Percentiles rank a stretch among this genome's conserved stretches.
Conservation (phyloP, 1,140 invertebrate species). For the Trachelipus rathkii region DNA sequence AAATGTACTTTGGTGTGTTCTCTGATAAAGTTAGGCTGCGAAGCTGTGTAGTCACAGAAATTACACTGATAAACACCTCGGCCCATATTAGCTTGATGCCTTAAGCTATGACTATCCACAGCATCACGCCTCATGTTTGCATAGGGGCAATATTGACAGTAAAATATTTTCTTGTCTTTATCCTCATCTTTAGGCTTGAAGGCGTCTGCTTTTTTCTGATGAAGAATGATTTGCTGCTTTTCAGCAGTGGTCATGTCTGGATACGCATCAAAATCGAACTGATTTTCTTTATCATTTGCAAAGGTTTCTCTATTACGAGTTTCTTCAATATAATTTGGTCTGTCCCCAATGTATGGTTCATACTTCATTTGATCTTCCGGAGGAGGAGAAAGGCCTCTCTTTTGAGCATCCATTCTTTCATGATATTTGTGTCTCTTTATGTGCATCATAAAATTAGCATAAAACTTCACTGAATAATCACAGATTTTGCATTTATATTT, state of each 20-base stretch:
- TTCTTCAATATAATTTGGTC: conserved; percentile 20
- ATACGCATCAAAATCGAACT: conserved; percentile 47
- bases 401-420: conserved; percentile 41
- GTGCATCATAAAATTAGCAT: conserved; percentile 75
- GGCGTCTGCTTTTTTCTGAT: conserved; percentile 49
- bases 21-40: conserved; percentile 68
- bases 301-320: conserved; percentile 13
- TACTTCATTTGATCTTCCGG: conserved; percentile 34
- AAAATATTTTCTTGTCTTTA: conserved; percentile 52
- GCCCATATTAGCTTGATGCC: conserved; percentile 61
- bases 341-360: conserved; percentile 32
- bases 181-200: conserved; percentile 34
- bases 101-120: conserved; percentile 67
- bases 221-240: conserved; percentile 50
- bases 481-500: conserved; percentile 77
- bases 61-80: conserved; percentile 64
- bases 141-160: conserved; percentile 74
- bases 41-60: conserved; percentile 77
- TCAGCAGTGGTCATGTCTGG: conserved; percentile 41
- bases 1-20: conserved; percentile 79
- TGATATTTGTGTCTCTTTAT: conserved; percentile 64
- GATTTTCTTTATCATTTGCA: conserved; percentile 35
- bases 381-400: conserved; percentile 24
- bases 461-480: conserved; percentile 83
- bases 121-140: conserved; percentile 66